These are phyloP conservation scores for Homarus americanus DNA, from an alignment of 1,140 invertebrate species.

Conservation along the genomic window DNA sequence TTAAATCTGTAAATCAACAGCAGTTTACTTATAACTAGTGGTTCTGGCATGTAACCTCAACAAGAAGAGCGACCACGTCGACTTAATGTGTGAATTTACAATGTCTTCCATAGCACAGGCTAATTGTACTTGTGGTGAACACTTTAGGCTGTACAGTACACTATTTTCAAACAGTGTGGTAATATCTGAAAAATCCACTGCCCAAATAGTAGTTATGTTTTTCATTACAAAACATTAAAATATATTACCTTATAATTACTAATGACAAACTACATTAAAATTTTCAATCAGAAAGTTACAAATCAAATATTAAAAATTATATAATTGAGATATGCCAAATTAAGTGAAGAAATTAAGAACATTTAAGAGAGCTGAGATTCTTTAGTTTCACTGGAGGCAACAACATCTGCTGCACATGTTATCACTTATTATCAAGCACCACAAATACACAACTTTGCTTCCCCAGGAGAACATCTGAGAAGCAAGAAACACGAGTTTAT, in stretches of 20 bases:
- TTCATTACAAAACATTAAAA: slow-evolving; percentile 12
- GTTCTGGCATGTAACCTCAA: background rate
- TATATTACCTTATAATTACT: background rate
- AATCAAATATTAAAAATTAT: background rate
- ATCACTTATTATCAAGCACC: slow-evolving; percentile 6
- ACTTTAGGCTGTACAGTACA: background rate
- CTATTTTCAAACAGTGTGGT: background rate
- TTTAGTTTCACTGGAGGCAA: background rate
- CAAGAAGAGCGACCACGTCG: background rate
- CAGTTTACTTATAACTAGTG: background rate
- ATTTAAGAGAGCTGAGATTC: background rate
- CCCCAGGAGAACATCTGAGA: background rate
- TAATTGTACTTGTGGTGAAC: slow-evolving; percentile 2
- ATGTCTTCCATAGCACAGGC: background rate
- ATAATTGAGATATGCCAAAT: background rate
- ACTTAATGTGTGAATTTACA: background rate
- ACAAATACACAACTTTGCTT: slow-evolving; percentile 9
- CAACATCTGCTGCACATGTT: background rate
- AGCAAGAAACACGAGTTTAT: background rate
- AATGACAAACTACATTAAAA: background rate
- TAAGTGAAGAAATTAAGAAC: background rate
- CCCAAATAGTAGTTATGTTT: background rate
- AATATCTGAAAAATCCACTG: background rate
- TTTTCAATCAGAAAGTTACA: background rate
- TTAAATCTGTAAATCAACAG: background rate